Evolutionary conservation across 2,888 invertebrate genomes (phyloP).

Genomic region (Dione juno): DNA sequence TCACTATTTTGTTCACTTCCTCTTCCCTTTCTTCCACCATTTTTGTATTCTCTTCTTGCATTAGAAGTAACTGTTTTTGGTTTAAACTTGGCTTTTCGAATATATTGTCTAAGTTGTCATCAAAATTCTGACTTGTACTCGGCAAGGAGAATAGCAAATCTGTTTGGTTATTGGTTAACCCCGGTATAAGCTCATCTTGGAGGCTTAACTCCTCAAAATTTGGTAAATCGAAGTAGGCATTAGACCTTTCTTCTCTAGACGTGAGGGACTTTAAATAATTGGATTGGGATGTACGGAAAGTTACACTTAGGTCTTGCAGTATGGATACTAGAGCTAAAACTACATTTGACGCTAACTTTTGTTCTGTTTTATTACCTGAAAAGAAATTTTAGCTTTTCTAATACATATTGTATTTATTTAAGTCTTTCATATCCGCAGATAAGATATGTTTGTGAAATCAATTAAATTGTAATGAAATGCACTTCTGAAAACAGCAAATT

Average conservation of each 20-base stretch:
- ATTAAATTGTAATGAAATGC: too few species aligned
- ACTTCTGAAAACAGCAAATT: too few species aligned
- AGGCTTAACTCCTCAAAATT: slow-evolving; percentile 84
- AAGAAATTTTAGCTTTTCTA: not conserved
- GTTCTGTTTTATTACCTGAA: slow-evolving; percentile 87
- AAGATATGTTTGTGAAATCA: too few species aligned
- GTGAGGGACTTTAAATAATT: slow-evolving; percentile 94
- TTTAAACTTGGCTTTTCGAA: slow-evolving; percentile 81
- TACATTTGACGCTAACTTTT: slow-evolving; percentile 91
- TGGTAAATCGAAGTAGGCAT: slow-evolving; percentile 91
- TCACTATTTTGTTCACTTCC: slow-evolving; percentile 95
- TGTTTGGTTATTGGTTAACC: slow-evolving; percentile 72
- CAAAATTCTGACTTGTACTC: slow-evolving; percentile 65
- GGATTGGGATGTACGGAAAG: slow-evolving; percentile 93
- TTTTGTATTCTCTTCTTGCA: slow-evolving; percentile 93
- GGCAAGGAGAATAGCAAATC: slow-evolving; percentile 73
- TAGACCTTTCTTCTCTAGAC: slow-evolving; percentile 94
- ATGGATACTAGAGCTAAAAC: slow-evolving; percentile 92
- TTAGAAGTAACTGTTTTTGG: slow-evolving; percentile 89
- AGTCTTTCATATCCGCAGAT: too few species aligned
- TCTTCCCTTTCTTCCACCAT: slow-evolving; percentile 90
- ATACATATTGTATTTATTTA: too few species aligned
- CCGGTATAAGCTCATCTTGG: slow-evolving; percentile 75
- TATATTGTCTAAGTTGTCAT: slow-evolving; percentile 81
- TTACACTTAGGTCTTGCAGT: slow-evolving; percentile 92